Conservation (phyloP, 2,113 vertebrate genomes). For the Saccopteryx leptura region DNA sequence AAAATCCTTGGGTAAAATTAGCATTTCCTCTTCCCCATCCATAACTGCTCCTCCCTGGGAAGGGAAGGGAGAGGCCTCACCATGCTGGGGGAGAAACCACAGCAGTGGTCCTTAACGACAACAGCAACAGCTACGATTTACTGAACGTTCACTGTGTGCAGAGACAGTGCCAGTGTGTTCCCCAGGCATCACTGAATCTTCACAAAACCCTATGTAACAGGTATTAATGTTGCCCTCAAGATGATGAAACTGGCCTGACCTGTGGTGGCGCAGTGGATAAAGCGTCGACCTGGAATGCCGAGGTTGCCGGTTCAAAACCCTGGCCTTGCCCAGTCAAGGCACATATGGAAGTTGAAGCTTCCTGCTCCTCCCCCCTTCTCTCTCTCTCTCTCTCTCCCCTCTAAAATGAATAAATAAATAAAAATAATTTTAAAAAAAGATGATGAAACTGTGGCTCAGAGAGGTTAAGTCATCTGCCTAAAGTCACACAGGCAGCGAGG, state of each 20-base stretch:
- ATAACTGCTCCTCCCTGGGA: fast-evolving
- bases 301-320: too few species aligned
- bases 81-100: neutral
- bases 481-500: neutral
- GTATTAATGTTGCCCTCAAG: neutral
- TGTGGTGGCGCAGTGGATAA: too few species aligned
- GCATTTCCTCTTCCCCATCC: too few species aligned
- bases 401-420: too few species aligned
- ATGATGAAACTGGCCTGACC: neutral
- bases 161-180: neutral
- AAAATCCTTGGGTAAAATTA: neutral
- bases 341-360: too few species aligned
- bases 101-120: neutral
- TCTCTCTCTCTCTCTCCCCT: too few species aligned
- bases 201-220: neutral
- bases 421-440: neutral
- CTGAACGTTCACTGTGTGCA: neutral
- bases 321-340: too few species aligned
- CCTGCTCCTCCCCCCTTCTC: too few species aligned
- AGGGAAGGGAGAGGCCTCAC: neutral
- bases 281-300: too few species aligned
- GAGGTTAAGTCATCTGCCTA: neutral
- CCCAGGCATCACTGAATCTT: neutral
- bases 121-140: neutral
- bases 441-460: neutral